Evolutionary conservation across 2,797 vertebrate species (phyloP).

Genomic region (Enteromius viviparus): DNA sequence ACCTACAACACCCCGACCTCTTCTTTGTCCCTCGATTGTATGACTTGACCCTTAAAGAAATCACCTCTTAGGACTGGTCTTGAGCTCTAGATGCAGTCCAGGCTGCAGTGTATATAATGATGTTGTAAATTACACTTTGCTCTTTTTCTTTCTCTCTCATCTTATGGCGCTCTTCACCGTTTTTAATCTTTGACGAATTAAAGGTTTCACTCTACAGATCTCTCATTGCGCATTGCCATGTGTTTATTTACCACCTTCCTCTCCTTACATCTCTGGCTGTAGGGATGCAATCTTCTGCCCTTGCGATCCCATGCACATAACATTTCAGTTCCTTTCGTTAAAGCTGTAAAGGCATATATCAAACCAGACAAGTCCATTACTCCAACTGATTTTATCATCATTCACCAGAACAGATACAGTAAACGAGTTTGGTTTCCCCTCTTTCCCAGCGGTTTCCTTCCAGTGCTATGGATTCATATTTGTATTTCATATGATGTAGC

Average conservation of each 20-base stretch:
- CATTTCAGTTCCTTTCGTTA: slow-evolving; percentile 81
- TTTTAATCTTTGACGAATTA: slow-evolving; percentile 77
- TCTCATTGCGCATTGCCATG: slow-evolving; percentile 72
- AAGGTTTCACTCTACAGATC: slow-evolving; percentile 75
- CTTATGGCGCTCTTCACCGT: slow-evolving; percentile 74
- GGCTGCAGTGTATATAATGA: slow-evolving; percentile 97
- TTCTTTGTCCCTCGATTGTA: slow-evolving; percentile 99
- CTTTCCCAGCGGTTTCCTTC: slow-evolving; percentile 59
- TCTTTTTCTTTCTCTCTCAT: slow-evolving; percentile 74
- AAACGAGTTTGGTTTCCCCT: slow-evolving; percentile 85
- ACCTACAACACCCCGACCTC: slow-evolving; percentile 99
- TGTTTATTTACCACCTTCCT: slow-evolving; percentile 70
- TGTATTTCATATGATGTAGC: slow-evolving; percentile 99
- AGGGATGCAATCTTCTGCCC: slow-evolving; percentile 49
- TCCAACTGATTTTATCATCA: slow-evolving; percentile 85
- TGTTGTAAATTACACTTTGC: slow-evolving; percentile 95
- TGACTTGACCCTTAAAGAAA: slow-evolving; percentile 95
- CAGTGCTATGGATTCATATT: slow-evolving; percentile 99
- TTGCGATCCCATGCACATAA: slow-evolving; percentile 79
- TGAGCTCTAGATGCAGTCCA: slow-evolving; percentile 94
- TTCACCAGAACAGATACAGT: slow-evolving; percentile 76
- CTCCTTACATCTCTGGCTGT: slow-evolving; percentile 35
- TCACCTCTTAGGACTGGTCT: slow-evolving; percentile 99
- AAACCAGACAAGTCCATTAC: slow-evolving; percentile 81
- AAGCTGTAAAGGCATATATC: slow-evolving; percentile 81